Conservation (phyloP, 2,797 vertebrate species). For the Arnoldichthys spilopterus region DNA sequence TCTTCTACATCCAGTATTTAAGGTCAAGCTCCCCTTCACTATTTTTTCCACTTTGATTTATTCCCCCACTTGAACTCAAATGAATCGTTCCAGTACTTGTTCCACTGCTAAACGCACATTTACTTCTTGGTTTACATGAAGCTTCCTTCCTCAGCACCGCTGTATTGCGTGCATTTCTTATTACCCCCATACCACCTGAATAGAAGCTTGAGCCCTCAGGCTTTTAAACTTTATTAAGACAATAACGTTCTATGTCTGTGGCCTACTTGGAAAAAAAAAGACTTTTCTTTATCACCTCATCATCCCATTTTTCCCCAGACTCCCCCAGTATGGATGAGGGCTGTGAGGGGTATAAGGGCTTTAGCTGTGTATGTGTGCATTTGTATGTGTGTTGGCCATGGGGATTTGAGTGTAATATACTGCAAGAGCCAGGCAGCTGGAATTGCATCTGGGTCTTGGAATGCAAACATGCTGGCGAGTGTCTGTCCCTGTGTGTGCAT, state of each 20-base stretch:
- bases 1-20: neutral
- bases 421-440: constrained; percentile 29
- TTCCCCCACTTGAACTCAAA: neutral
- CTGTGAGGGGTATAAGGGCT: constrained; percentile 28
- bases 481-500: constrained; percentile 21
- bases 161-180: constrained; percentile 2
- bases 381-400: constrained; percentile 21
- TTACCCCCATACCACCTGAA: constrained; percentile 15
- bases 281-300: constrained; percentile 19
- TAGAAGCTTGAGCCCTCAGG: constrained; percentile 4
- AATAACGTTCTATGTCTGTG: neutral
- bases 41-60: neutral
- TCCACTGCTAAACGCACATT: neutral
- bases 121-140: neutral
- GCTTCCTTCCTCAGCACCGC: neutral
- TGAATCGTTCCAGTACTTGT: neutral
- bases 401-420: constrained; percentile 42
- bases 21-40: neutral
- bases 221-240: constrained; percentile 38
- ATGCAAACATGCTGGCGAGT: constrained; percentile 34
- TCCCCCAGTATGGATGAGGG: constrained; percentile 24
- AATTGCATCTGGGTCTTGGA: constrained; percentile 42
- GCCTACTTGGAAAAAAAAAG: constrained; percentile 13
- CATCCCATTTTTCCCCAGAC: constrained; percentile 3
- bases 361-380: constrained; percentile 8